Evolutionary conservation across 2,888 invertebrate genomes (phyloP).

Genomic region (Lypha dubia): DNA sequence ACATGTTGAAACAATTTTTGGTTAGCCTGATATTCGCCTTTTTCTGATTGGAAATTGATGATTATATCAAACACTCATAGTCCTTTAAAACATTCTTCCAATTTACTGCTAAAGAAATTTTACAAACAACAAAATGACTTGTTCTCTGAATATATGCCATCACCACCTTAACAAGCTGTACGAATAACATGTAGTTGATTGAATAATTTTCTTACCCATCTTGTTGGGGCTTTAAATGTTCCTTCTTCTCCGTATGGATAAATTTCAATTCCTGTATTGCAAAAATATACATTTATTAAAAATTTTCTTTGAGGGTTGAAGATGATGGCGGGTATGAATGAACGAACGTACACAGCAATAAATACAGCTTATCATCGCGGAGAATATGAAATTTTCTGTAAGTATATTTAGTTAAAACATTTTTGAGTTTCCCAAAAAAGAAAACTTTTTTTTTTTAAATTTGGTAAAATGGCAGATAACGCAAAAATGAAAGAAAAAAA

Average conservation of each 20-base stretch:
- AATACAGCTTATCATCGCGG: constrained; percentile 53
- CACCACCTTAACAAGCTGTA: constrained; percentile 1
- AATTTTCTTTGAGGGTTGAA: constrained; percentile 47
- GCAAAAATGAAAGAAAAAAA: too few species aligned
- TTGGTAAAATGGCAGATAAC: constrained; percentile 48
- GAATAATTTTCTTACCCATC: constrained; percentile 44
- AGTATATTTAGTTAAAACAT: constrained; percentile 27
- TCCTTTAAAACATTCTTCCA: too few species aligned
- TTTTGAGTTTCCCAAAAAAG: constrained; percentile 18
- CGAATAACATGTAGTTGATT: constrained; percentile 28
- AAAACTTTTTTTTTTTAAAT: constrained; percentile 31
- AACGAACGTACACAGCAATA: constrained; percentile 44
- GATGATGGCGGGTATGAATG: constrained; percentile 10
- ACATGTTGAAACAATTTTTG: too few species aligned
- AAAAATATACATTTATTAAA: constrained; percentile 50
- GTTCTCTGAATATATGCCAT: background rate
- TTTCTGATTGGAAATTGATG: too few species aligned
- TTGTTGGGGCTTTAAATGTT: constrained; percentile 58
- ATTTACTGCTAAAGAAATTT: too few species aligned
- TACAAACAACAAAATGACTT: too few species aligned
- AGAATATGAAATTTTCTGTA: constrained; percentile 30
- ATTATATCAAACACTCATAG: too few species aligned
- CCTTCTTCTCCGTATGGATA: background rate
- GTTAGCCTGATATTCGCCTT: too few species aligned
- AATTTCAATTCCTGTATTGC: constrained; percentile 33